Evolutionary conservation across 2,888 invertebrate genomes (phyloP), one percentile per base, ranked within the genome.

Genomic region (Drosophila fulvimacula): DNA sequence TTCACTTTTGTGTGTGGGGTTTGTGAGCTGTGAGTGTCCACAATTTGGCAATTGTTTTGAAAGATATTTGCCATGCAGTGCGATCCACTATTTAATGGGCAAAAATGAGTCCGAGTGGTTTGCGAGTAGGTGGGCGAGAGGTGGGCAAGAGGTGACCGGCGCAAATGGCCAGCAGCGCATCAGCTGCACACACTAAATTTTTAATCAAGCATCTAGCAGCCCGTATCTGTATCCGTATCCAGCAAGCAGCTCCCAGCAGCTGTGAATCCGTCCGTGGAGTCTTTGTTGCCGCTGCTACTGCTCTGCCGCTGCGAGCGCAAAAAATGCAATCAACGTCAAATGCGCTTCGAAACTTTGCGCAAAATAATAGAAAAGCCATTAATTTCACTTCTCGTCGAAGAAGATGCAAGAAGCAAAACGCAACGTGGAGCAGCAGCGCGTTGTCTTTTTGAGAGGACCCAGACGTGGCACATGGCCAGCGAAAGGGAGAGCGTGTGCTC

Each of bases 281-380:
- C 73, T 76, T 72, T 65, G 61, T 53, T 48, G n/a, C 24, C 59
- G 79, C 62, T 79, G 63, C 53, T 46, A 34, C 36, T 48, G 15
- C 42, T 55, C 42, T 55, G 55, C 30, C 57, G 79, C 65, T 79
- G 68, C 53, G 72, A 61, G 84, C 39, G 57, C 65, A 87, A 89
- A 83, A 83, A 83, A 89, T 89, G 83, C 83, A 83, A 83, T 83
- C 83, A 83, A 83, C 83, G 83, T 83, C 83, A 83, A 83, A 89
- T 83, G 83, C 88, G 89, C 85, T 83, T 87, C 79, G 84, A 83
- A 83, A 83, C 89, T 89, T 83, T 83, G 87, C 81, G 67, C 73
- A 89, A 89, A 83, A 83, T 89, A 83, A 83, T 83, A 83, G 83
- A 83, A 83, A 83, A 83, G 87, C 83, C 89, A 83, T 83, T 83